These are phyloP conservation scores for Drosophila yooni DNA, from an alignment of 2,888 invertebrate species.

Conservation along the genomic window DNA sequence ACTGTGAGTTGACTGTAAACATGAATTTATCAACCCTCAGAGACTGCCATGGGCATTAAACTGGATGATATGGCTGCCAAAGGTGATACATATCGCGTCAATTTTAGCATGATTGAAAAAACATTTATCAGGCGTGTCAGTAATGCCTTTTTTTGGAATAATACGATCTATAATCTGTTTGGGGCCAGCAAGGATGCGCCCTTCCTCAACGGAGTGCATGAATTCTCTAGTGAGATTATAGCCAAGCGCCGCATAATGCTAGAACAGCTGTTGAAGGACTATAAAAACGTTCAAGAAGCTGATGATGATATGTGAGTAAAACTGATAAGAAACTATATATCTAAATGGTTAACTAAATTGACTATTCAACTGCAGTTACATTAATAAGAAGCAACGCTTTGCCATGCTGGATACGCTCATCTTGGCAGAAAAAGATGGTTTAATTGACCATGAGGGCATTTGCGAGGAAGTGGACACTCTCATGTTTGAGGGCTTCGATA, in stretches of 20 bases:
- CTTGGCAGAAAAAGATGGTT: conserved; percentile 70
- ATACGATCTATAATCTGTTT: conserved; percentile 42
- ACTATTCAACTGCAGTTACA: conserved; percentile 36
- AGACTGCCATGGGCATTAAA: conserved; percentile 79
- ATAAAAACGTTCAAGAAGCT: not conserved
- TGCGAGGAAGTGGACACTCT: conserved; percentile 90
- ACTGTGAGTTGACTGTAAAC: not conserved
- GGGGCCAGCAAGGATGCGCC: conserved; percentile 47
- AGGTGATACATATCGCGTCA: conserved; percentile 73
- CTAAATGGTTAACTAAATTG: not conserved
- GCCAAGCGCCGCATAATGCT: conserved; percentile 71
- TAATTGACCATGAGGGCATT: conserved; percentile 85
- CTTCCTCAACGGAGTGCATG: conserved; percentile 67
- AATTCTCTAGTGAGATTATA: conserved; percentile 79
- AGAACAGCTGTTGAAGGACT: conserved; percentile 36
- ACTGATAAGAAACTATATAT: not conserved
- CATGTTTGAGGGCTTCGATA: conserved; percentile 85
- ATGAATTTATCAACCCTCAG: conserved; percentile 35
- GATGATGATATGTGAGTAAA: conserved; percentile 56
- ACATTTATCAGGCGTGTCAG: conserved; percentile 63
- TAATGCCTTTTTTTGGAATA: conserved; percentile 64
- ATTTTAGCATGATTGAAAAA: conserved; percentile 71
- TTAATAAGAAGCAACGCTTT: conserved; percentile 69
- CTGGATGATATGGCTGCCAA: conserved; percentile 75
- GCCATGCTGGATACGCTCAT: conserved; percentile 81